phyloP scores from a whole-genome alignment of 2,797 vertebrate species.

The Hoplostethus atlanticus region DNA sequence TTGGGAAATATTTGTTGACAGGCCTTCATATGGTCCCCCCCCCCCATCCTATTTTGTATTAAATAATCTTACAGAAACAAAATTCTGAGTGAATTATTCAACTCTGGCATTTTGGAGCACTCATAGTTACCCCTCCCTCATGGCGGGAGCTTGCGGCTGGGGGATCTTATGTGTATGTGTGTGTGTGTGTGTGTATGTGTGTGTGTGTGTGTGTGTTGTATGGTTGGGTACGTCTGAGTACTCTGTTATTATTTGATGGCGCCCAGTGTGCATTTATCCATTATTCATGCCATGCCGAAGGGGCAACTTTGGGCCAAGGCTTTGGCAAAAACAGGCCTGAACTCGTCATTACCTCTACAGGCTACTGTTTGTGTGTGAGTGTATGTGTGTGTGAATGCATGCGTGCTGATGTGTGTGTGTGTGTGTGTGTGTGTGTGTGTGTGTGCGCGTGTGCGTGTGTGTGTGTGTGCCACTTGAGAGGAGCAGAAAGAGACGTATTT shows the following conservation, averaged over 20 bases:
- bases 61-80: slow-evolving; percentile 70
- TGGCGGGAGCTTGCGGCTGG: slow-evolving; percentile 62
- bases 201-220: slow-evolving; percentile 47
- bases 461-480: slow-evolving; percentile 8
- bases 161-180: slow-evolving; percentile 44
- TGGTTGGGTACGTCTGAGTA: slow-evolving; percentile 58
- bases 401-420: slow-evolving; percentile 23
- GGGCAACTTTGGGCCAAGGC: slow-evolving; percentile 72
- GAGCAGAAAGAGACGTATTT: slow-evolving; percentile 39
- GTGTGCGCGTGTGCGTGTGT: slow-evolving; percentile 16
- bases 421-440: slow-evolving; percentile 4
- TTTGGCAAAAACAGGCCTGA: slow-evolving; percentile 61
- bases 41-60: slow-evolving; percentile 53
- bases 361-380: slow-evolving; percentile 26
- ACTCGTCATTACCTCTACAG: slow-evolving; percentile 60
- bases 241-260: slow-evolving; percentile 83
- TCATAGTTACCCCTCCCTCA: slow-evolving; percentile 60
- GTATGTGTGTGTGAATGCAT: slow-evolving; percentile 33
- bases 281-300: slow-evolving; percentile 79
- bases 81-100: slow-evolving; percentile 78
- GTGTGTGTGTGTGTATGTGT: slow-evolving; percentile 3
- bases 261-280: slow-evolving; percentile 66
- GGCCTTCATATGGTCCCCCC: slow-evolving; percentile 30
- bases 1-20: slow-evolving; percentile 35
- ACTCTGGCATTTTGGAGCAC: slow-evolving; percentile 75